Conservation (phyloP, 2,797 vertebrate species). For the Peromyscus melanophrys region DNA sequence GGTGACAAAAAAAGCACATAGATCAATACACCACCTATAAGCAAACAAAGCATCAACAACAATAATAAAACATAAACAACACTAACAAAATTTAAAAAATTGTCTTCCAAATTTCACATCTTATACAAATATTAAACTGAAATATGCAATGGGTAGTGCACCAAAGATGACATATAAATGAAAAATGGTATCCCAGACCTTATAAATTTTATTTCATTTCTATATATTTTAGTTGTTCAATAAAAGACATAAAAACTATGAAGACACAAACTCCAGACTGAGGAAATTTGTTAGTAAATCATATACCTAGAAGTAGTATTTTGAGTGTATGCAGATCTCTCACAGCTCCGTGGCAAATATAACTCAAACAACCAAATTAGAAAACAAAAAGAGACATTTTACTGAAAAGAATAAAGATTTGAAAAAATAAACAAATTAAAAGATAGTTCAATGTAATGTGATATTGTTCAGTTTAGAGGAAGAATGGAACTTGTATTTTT, state of each 20-base stretch:
- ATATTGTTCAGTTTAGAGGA: not conserved
- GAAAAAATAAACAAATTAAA: not conserved
- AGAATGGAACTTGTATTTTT: not conserved
- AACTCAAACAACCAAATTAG: not conserved
- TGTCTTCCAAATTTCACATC: not conserved
- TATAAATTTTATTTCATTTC: not conserved
- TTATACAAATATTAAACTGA: not conserved
- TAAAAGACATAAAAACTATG: not conserved
- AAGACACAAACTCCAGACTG: not conserved
- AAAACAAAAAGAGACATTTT: not conserved
- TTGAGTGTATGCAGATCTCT: not conserved
- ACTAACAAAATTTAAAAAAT: not conserved
- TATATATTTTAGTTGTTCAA: not conserved
- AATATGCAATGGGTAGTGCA: not conserved
- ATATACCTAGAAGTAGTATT: not conserved
- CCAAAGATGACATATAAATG: not conserved
- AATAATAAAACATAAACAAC: not conserved
- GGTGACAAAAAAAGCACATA: not conserved
- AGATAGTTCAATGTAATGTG: not conserved
- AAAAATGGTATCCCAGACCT: not conserved
- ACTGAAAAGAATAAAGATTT: not conserved
- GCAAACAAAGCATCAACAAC: not conserved
- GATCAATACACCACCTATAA: not conserved
- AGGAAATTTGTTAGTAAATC: not conserved
- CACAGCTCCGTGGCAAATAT: not conserved